Evolutionary conservation across 2,888 invertebrate genomes (phyloP).

Genomic region (Eupelmus urozonus): DNA sequence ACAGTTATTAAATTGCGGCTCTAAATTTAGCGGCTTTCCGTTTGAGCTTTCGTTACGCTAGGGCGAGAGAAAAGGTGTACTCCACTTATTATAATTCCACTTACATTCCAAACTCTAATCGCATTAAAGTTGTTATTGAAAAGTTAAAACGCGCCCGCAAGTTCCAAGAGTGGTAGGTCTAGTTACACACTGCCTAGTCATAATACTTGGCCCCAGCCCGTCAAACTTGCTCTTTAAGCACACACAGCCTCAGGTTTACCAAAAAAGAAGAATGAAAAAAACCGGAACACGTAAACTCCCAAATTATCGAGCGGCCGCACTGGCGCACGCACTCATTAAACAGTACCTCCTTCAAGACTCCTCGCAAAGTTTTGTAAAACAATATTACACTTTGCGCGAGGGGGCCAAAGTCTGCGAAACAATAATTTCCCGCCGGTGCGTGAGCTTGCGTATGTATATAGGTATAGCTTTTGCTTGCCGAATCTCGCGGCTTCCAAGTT

Average conservation of each 20-base stretch:
- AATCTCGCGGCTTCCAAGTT: constrained; percentile 49
- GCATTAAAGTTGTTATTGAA: not conserved
- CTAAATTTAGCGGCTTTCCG: no score
- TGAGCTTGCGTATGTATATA: not conserved
- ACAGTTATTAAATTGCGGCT: no score
- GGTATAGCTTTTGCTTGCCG: constrained; percentile 1
- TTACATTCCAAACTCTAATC: no score
- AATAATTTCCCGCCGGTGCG: constrained; percentile 42
- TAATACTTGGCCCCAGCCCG: no score
- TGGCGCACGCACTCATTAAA: constrained; percentile 38
- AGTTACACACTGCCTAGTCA: no score
- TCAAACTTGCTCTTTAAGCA: not conserved
- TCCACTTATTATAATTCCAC: no score
- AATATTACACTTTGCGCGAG: constrained; percentile 47
- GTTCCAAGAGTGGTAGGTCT: no score
- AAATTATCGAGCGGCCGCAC: constrained; percentile 35
- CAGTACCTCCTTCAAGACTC: constrained; percentile 1
- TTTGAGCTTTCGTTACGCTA: no score
- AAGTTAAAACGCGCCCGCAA: no score
- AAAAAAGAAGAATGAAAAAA: not conserved
- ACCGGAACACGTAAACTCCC: not conserved
- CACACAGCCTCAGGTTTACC: no score
- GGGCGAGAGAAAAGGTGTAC: no score
- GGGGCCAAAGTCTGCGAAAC: constrained; percentile 34
- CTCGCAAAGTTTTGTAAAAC: constrained; percentile 48